Evolutionary conservation across 2,113 vertebrate species (phyloP), one percentile per base, ranked within the genome.

Genomic region (Grammomys surdaster): DNA sequence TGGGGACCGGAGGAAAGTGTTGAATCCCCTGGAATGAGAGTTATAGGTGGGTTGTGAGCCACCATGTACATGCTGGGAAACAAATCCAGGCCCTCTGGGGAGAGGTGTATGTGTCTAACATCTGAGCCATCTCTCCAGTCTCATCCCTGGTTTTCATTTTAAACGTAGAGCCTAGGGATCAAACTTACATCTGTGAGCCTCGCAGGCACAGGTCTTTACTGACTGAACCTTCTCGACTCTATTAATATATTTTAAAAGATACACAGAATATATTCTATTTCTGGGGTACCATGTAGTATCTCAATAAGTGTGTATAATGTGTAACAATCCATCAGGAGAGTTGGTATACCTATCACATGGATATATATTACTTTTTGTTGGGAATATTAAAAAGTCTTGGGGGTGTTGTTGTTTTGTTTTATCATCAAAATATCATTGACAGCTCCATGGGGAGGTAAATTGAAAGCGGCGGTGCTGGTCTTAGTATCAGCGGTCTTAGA

Each of bases 181-280:
- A 12, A 60, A 65, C 10, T 67, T 65, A 85, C 17, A 40, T 31
- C 84, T 8, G 12, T 63, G 63, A 51, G 65, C 3, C 31, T 87
- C 31, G 19, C 51, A 70, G 43, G 84, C 63, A 69, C 33, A 11
- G 13, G 22, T 22, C 48, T 60, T 87, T 87, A 36, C 63, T 69
- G 43, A 87, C 28, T 36, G 40, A 12, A 22, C 10, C 31, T 51
- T 87, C 46, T 51, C 46, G 43, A 20, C 65, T 22, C 46, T 56
- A 73, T 72, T 78, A 88, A 70, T 72, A 81, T 80, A 70, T 60
- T 73, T 77, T n/a, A 48, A 58, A 93, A 46, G 46, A 13, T 40
- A 60, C 22, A 8, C 40, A 36, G 67, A 72, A 69, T n/a, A 60
- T 88, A 36, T 69, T 58, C n/a, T 72, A 56, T 31, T 56, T 36